Evolutionary conservation across 2,888 invertebrate genomes (phyloP), one percentile per base, ranked within the genome.

Genomic region (Hydraecia micacea): DNA sequence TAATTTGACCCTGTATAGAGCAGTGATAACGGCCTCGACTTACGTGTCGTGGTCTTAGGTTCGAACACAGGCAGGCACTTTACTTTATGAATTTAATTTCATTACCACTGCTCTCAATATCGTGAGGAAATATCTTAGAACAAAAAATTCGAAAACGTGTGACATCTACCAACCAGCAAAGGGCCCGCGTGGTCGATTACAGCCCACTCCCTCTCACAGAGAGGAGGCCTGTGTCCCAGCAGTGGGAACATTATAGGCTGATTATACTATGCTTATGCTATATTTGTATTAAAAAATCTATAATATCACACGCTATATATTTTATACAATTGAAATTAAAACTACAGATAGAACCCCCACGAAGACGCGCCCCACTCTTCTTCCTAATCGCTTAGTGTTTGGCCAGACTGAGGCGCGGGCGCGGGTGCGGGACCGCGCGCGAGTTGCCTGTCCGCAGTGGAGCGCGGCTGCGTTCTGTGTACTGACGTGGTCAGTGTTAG

Each of bases 111-210:
- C 18, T 49, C 42, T 42, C 42, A 46, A 18, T 9, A 42, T 66
- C 9, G 18, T 66, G n/a, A 42, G 66, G n/a, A 39, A 66, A 66
- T 65, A 39, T 42, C n/a, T 2, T 18, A 18, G 42, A 42, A 67
- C 42, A 18, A 28, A 42, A 67, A 5, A 42, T 11, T 42, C n/a
- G 9, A 42, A 67, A 18, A 67, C n/a, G 39, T 66, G 36, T 36
- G 39, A n/a, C 66, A 39, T 39, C n/a, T 39, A 66, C 66, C n/a
- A 42, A 1, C 66, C 18, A n/a, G 39, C n/a, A 39, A 18, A n/a
- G 39, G n/a, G 66, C n/a, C 39, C 39, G 39, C 39, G 66, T 66
- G 66, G 39, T 66, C 13, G n/a, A 39, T n/a, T n/a, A 66, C 66
- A 4, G 66, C n/a, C 66, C 66, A 67, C n/a, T 67, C 18, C 5